phyloP scores from a whole-genome alignment of 2,113 vertebrate species.

The Serilophus lunatus region DNA sequence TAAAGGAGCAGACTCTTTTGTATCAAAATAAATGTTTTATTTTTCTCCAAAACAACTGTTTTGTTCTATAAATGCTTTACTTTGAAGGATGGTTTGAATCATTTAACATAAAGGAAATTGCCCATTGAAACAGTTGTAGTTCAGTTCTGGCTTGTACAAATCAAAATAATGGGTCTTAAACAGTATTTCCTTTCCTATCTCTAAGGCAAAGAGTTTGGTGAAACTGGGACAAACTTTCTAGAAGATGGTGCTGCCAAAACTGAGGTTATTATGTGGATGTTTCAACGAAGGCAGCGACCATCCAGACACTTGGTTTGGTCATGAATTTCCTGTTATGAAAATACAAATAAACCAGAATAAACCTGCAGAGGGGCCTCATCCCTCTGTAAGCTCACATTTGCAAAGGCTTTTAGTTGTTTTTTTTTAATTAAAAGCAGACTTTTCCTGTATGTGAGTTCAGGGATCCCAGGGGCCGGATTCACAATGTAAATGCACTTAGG shows the following conservation, averaged over 20 bases:
- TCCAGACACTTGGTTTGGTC: neutral
- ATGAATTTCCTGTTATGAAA: neutral
- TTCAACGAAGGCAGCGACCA: neutral
- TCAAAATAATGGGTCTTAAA: neutral
- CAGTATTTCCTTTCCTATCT: neutral
- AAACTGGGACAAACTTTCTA: neutral
- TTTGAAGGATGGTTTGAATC: slow-evolving; percentile 34
- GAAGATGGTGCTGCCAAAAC: neutral
- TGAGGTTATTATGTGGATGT: neutral
- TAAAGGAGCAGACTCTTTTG: slow-evolving; percentile 6
- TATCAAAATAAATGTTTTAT: slow-evolving; percentile 42
- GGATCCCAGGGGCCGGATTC: slow-evolving; percentile 44
- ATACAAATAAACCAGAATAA: neutral
- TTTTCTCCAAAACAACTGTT: slow-evolving; percentile 37
- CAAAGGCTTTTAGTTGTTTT: neutral
- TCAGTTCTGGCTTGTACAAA: slow-evolving; percentile 21
- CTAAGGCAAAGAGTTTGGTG: neutral
- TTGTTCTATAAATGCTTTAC: slow-evolving; percentile 31
- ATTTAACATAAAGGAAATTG: slow-evolving; percentile 48
- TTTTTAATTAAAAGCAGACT: slow-evolving; percentile 50
- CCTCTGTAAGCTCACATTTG: neutral
- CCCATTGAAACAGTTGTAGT: slow-evolving; percentile 14
- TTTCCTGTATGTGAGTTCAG: slow-evolving; percentile 4
- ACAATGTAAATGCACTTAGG: slow-evolving; percentile 31
- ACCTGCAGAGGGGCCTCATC: neutral